A percentile compares a stretch with the other conserved stretches of the same genome.
Evolutionary conservation across 2,888 invertebrate species (phyloP).

Genomic region (Salpingus planirostris): DNA sequence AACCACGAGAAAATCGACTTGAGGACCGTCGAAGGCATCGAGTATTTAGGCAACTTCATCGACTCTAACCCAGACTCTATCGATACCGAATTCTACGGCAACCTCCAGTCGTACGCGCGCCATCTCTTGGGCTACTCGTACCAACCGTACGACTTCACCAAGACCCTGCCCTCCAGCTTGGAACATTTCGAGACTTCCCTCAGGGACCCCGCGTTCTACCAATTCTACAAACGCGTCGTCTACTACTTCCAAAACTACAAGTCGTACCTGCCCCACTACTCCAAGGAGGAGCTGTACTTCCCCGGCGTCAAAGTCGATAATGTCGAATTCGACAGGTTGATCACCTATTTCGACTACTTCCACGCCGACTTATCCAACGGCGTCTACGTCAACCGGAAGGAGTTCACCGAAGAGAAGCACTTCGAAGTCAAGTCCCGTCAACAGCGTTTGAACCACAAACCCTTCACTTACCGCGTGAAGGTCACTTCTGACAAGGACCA

Average conservation of each 20-base stretch:
- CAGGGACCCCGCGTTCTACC: conserved; percentile 62
- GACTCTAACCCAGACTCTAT: conserved; percentile 56
- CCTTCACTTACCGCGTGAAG: conserved; percentile 53
- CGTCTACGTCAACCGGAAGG: conserved; percentile 43
- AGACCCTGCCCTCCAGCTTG: conserved; percentile 51
- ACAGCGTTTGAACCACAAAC: conserved; percentile 61
- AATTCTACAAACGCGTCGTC: conserved; percentile 52
- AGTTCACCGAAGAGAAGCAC: conserved; percentile 40
- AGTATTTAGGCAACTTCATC: conserved; percentile 56
- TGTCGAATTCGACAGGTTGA: conserved; percentile 55
- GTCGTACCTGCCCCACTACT: conserved; percentile 51
- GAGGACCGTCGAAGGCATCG: conserved; percentile 51
- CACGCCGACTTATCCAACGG: conserved; percentile 53
- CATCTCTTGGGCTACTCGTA: conserved; percentile 47
- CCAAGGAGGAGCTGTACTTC: conserved; percentile 46
- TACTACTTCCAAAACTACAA: conserved; percentile 53
- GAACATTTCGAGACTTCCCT: conserved; percentile 56
- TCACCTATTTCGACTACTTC: conserved; percentile 60
- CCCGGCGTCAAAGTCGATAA: conserved; percentile 52
- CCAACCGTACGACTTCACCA: conserved; percentile 30
- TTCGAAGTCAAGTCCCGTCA: conserved; percentile 52
- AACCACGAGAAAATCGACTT: conserved; percentile 44
- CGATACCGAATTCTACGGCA: conserved; percentile 47
- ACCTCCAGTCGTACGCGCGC: conserved; percentile 44
- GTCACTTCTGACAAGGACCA: conserved; percentile 50